Base-by-base conservation (phyloP, 2,113 vertebrate genomes). In the Sapayoa aenigma region DNA sequence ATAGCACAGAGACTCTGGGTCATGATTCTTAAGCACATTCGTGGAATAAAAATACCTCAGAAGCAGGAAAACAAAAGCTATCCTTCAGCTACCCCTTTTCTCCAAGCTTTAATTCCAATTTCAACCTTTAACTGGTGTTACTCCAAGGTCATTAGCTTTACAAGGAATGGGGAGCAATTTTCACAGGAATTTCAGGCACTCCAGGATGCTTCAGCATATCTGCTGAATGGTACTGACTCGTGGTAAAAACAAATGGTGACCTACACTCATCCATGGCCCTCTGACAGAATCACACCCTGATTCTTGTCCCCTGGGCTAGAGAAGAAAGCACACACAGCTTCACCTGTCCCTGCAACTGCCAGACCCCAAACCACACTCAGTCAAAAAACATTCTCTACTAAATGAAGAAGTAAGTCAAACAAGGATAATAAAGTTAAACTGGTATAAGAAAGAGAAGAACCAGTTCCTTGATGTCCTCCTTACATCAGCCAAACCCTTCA, bases 401-500 rank as follows among this genome's bases (percentile, higher is more conserved):
- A 76, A 66, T n/a, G 25, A 53, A 19, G 59, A 78, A 60, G 15
- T 11, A 76, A 83, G 44, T 84, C 63, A 52, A 90, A 87, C 52
- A 59, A 74, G 41, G 62, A 83, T 41, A 87, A 87, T 56, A 21
- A 87, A 76, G 71, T 68, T 84, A 78, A 94, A 91, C 12, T 14
- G 28, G 58, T 55, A 27, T 53, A 84, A 68, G 46, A n/a, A 83
- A 73, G 23, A 74, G 23, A 6, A 82, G 28, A 87, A 66, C n/a
- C 69, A 58, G 66, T 69, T 86, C 78, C 74, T 84, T 62, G 59
- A n/a, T 60, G 24, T 63, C 42, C 42, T 89, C 65, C 50, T 94
- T 71, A 52, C 22, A 39, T 46, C 81, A 69, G 52, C 37, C 69
- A 76, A 91, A 69, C 23, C 78, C 82, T 76, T 62, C 58, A 42